phyloP scores from a whole-genome alignment of 2,113 vertebrate species.

The Paedocypris sp. region DNA sequence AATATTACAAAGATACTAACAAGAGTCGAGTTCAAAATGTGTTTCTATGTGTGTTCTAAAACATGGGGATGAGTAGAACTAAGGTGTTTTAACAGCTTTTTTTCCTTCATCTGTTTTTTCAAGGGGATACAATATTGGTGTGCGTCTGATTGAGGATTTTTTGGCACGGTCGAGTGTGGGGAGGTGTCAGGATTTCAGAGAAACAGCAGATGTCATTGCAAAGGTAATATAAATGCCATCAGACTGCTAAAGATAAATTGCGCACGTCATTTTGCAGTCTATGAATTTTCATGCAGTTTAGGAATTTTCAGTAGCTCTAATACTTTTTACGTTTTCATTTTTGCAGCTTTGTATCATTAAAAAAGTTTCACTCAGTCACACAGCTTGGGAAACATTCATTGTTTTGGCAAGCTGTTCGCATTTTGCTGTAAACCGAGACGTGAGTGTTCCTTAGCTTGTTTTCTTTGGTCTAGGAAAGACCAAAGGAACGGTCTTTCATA shows the following conservation, averaged over 20 bases:
- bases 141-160: conserved; percentile 95
- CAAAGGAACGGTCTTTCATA: no score
- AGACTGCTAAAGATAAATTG: conserved; percentile 35
- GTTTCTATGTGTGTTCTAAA: no score
- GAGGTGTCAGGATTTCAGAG: conserved; percentile 96
- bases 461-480: conserved; percentile 25
- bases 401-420: conserved; percentile 5
- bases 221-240: conserved; percentile 69
- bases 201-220: conserved; percentile 95
- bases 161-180: conserved; percentile 93
- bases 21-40: no score
- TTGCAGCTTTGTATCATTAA: conserved; percentile 13
- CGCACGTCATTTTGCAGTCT: no score
- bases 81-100: neutral
- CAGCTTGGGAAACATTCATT: conserved; percentile 23
- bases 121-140: conserved; percentile 98
- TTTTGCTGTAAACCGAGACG: neutral
- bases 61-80: neutral
- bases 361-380: conserved; percentile 10
- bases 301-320: conserved; percentile 8
- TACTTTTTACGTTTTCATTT: conserved; percentile 27
- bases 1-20: no score
- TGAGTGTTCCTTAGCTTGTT: conserved; percentile 21
- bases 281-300: no score
- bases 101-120: conserved; percentile 10